A percentile compares a stretch with the other conserved stretches of the same genome.
phyloP scores from a whole-genome alignment of 1,140 invertebrate species.

The Hyphantria cunea region DNA sequence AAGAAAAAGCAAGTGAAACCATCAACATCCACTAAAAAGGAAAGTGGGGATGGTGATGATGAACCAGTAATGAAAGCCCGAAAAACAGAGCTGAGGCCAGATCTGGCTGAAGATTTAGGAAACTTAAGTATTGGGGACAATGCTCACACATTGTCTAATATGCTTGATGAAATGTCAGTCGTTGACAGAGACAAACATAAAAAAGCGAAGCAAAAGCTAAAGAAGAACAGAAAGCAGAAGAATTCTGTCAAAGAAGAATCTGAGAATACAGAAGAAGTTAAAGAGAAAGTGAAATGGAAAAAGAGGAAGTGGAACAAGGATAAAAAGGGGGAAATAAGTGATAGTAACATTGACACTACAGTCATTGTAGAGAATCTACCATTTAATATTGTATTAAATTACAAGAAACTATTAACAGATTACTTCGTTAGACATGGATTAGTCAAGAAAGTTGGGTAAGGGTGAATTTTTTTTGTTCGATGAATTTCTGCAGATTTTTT shows the following conservation, averaged over 20 bases:
- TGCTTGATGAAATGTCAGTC: slow-evolving; percentile 68
- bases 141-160: slow-evolving; percentile 57
- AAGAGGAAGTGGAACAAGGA: slow-evolving; percentile 69
- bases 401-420: slow-evolving; percentile 57
- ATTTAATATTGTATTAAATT: slow-evolving; percentile 51
- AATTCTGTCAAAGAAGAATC: slow-evolving; percentile 11
- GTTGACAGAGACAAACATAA: slow-evolving; percentile 62
- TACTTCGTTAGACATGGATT: slow-evolving; percentile 59
- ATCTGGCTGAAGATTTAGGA: slow-evolving; percentile 63
- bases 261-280: slow-evolving; percentile 36
- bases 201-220: slow-evolving; percentile 34
- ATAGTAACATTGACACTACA: slow-evolving; percentile 35
- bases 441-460: slow-evolving; percentile 63
- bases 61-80: slow-evolving; percentile 43
- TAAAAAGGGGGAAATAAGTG: slow-evolving; percentile 43
- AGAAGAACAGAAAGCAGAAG: slow-evolving; percentile 26
- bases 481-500: background rate
- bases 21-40: background rate
- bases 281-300: slow-evolving; percentile 64
- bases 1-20: slow-evolving; percentile 51
- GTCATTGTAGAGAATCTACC: slow-evolving; percentile 65
- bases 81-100: slow-evolving; percentile 52
- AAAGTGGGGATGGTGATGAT: slow-evolving; percentile 32
- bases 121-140: slow-evolving; percentile 69
- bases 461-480: background rate